Base-by-base conservation (phyloP, 1,140 invertebrate genomes). In the Mizuhopecten yessoensis region DNA sequence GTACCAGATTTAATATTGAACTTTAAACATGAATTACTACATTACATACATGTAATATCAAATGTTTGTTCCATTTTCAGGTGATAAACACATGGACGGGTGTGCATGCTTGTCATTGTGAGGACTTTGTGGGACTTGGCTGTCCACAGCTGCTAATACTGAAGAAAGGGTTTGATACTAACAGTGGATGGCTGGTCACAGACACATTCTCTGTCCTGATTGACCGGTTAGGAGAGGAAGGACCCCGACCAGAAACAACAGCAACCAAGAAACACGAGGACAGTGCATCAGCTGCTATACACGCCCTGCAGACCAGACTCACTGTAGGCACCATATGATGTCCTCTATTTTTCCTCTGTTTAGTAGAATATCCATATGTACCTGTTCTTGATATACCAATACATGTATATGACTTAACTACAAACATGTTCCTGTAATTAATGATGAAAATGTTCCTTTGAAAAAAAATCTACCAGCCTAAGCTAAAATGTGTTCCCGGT, bases 101-200 rank as follows among this genome's bases (percentile, higher is more conserved):
- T n/a, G 57, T 75, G 29, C 57, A 75, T 7, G 1, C 23, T 75
- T 75, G 57, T 75, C 57, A 75, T 29, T 75, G 57, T n/a, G 57
- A 29, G n/a, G 57, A 75, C 57, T 75, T 75, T 75, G 57, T 75
- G 57, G 57, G 57, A 75, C 57, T 75, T 29, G 57, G 57, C n/a
- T 29, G 57, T 29, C 57, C 57, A 75, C 57, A 75, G 29, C n/a
- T 75, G n/a, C 7, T 75, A 29, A 75, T 75, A 29, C 11, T 75
- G 57, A 75, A 75, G 57, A 11, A 75, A 29, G 57, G 5, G 5
- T 75, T 75, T 75, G 29, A n/a, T 29, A 29, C 57, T 9, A 75
- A 13, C 57, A 75, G 57, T n/a, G 57, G 57, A 7, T 75, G 57
- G 57, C n/a, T 75, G n/a, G 1, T 75, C 23, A 75, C 57, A 9